Evolutionary conservation across 2,113 vertebrate species (phyloP).

Genomic region (Oreotragus oreotragus): DNA sequence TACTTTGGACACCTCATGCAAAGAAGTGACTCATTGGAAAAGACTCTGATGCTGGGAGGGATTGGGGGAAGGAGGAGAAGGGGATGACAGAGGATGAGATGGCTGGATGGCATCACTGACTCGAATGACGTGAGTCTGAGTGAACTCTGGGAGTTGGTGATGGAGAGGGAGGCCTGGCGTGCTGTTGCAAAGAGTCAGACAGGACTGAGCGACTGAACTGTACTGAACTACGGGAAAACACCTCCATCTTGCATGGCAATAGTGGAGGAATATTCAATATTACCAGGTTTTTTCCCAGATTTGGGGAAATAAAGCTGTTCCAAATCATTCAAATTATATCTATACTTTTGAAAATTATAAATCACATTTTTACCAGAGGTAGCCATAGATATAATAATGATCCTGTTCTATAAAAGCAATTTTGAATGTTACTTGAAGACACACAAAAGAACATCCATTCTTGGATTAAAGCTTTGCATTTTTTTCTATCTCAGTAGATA

Average conservation of each 20-base stretch:
- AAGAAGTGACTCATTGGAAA: too few species aligned
- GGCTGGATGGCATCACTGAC: too few species aligned
- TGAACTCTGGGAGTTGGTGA: too few species aligned
- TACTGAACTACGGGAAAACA: not conserved
- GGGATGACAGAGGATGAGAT: too few species aligned
- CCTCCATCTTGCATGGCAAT: not conserved
- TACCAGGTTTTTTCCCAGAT: not conserved
- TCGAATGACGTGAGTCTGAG: too few species aligned
- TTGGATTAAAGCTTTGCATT: not conserved
- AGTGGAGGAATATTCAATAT: not conserved
- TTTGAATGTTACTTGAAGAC: not conserved
- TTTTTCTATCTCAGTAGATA: not conserved
- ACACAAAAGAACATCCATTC: not conserved
- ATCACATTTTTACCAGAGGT: not conserved
- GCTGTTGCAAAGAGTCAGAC: too few species aligned
- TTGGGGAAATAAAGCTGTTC: not conserved
- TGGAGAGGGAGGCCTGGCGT: too few species aligned
- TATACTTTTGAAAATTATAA: not conserved
- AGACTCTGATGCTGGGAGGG: too few species aligned
- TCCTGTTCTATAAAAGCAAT: not conserved
- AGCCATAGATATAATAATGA: not conserved
- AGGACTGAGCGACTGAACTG: too few species aligned
- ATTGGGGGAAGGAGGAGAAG: too few species aligned
- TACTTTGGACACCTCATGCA: too few species aligned
- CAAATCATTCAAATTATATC: not conserved